phyloP scores from a whole-genome alignment of 2,888 invertebrate genomes.

The Caradrina kadenii region DNA sequence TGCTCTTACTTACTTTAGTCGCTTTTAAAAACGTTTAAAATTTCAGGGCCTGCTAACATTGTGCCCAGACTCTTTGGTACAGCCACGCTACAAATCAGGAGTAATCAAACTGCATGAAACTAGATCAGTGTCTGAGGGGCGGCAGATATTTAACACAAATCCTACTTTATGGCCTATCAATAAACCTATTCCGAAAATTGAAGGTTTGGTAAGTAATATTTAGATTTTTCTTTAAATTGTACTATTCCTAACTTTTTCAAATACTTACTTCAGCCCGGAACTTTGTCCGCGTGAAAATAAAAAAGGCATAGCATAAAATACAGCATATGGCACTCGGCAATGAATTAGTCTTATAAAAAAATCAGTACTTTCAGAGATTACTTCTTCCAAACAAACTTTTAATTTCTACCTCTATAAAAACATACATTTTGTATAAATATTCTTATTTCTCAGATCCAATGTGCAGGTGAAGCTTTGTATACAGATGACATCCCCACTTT shows the following conservation, averaged over 20 bases:
- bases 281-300: no score
- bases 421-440: no score
- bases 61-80: constrained; percentile 80
- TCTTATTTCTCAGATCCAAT: constrained; percentile 82
- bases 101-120: constrained; percentile 74
- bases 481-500: constrained; percentile 91
- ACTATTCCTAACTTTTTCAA: no score
- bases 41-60: constrained; percentile 87
- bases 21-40: not conserved
- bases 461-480: constrained; percentile 92
- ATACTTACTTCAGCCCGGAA: no score
- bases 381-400: no score
- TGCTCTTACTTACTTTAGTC: not conserved
- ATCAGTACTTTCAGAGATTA: no score
- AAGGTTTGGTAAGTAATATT: constrained; percentile 73
- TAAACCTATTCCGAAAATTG: constrained; percentile 91
- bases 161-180: constrained; percentile 91
- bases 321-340: no score
- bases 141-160: constrained; percentile 91
- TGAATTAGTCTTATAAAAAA: no score
- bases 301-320: no score
- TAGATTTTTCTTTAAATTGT: no score
- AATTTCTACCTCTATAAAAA: no score
- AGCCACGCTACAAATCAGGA: constrained; percentile 85
- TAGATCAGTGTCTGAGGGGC: constrained; percentile 90